These are phyloP conservation scores for Ylistrum balloti DNA, from an alignment of 1,140 invertebrate species.

Conservation along the genomic window DNA sequence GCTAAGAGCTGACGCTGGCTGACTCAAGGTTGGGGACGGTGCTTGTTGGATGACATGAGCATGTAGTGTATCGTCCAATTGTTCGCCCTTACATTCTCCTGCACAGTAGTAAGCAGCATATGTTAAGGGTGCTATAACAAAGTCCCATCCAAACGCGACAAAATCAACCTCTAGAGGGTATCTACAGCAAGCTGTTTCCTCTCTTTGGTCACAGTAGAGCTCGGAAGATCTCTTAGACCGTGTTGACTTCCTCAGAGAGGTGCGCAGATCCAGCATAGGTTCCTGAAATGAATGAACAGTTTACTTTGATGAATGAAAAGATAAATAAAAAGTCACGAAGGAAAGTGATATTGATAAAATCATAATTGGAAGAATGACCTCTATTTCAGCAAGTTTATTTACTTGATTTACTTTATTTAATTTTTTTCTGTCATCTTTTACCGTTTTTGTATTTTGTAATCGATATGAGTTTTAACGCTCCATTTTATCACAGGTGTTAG, in stretches of 20 bases:
- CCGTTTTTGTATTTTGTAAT: no score
- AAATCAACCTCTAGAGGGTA: slow-evolving; percentile 60
- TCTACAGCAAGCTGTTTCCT: slow-evolving; percentile 56
- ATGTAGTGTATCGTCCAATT: slow-evolving; percentile 45
- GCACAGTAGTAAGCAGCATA: slow-evolving; percentile 61
- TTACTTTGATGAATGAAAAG: no score
- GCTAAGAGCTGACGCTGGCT: background rate
- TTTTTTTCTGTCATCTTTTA: no score
- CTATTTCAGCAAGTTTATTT: no score
- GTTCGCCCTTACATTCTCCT: slow-evolving; percentile 56
- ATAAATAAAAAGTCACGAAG: no score
- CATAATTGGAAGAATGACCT: no score
- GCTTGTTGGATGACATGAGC: slow-evolving; percentile 45
- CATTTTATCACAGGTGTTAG: background rate
- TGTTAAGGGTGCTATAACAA: slow-evolving; percentile 57
- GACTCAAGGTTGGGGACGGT: background rate
- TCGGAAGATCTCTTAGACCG: slow-evolving; percentile 51
- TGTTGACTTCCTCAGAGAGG: background rate
- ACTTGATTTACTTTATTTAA: no score
- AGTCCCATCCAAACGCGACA: slow-evolving; percentile 63
- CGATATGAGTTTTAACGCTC: background rate
- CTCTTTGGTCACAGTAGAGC: slow-evolving; percentile 40
- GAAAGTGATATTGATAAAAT: no score
- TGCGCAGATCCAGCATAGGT: slow-evolving; percentile 52
- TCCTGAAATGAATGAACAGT: slow-evolving; percentile 42